phyloP scores from a whole-genome alignment of 2,888 invertebrate species.

The Argyresthia goedartella region DNA sequence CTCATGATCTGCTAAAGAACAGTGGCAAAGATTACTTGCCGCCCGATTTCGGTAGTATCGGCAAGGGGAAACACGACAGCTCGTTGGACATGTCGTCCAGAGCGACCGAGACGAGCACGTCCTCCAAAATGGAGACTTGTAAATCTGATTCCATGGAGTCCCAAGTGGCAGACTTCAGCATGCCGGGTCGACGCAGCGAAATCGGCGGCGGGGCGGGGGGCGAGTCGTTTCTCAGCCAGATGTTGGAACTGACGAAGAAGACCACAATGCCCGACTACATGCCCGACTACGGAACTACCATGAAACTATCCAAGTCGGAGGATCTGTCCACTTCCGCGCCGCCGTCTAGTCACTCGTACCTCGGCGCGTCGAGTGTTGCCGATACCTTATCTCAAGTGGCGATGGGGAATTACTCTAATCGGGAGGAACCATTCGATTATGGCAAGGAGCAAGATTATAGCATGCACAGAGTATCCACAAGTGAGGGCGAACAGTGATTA shows the following conservation, averaged over 20 bases:
- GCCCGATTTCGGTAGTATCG: conserved; percentile 67
- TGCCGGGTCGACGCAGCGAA: conserved; percentile 34
- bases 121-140: conserved; percentile 64
- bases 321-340: conserved; percentile 60
- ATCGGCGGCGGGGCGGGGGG: conserved; percentile 35
- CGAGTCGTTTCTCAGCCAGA: conserved; percentile 63
- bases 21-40: conserved; percentile 62
- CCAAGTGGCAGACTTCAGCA: conserved; percentile 56
- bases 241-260: conserved; percentile 65
- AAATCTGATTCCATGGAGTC: conserved; percentile 41
- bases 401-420: conserved; percentile 52
- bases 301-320: conserved; percentile 72
- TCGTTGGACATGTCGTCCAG: conserved; percentile 47
- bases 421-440: conserved; percentile 52
- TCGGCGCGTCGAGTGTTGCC: conserved; percentile 44
- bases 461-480: conserved; percentile 30
- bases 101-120: conserved; percentile 45
- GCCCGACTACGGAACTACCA: conserved; percentile 57
- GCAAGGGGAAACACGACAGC: conserved; percentile 60
- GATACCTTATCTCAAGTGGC: conserved; percentile 52
- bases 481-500: conserved; percentile 35
- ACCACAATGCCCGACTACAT: conserved; percentile 64
- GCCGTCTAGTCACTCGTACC: conserved; percentile 57
- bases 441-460: conserved; percentile 52
- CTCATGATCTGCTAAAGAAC: conserved; percentile 40